Evolutionary conservation across 2,888 invertebrate species (phyloP), one percentile per base, ranked within the genome.

Genomic region (Macrosiphum euphorbiae): DNA sequence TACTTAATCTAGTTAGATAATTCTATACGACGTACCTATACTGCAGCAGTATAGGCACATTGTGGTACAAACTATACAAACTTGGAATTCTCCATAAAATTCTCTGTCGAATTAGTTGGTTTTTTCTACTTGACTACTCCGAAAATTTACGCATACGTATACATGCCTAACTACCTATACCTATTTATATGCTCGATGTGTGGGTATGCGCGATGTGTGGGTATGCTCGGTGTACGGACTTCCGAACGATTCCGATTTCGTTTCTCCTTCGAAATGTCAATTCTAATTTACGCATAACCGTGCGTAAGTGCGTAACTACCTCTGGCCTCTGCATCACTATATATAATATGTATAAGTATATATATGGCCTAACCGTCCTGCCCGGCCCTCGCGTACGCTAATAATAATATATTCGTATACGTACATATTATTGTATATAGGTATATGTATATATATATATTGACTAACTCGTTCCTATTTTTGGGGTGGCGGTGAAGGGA

Each of bases 221-320:
- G 28, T 20, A 16, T 50, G 87, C 24, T 2, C 8, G 11, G 0
- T n/a, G 3, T 10, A 78, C 11, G 11, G 11, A 52, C 5, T 35
- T 88, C n/a, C 26, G 58, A 89, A 28, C n/a, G 16, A 58, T 28
- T 58, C 44, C 8, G 58, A 61, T 61, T 89, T 89, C 13, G 41
- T 88, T 58, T 55, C 44, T 16, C 61, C 44, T 8, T 89, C 20
- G 44, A 89, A 89, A 89, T 89, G 61, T 89, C 89, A 89, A 89
- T 89, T 61, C 58, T 28, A 58, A 58, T 55, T 88, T 4, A 50
- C 3, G 35, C 78, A 78, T 78, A 78, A 20, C n/a, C 16, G 1
- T 67, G 7, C n/a, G n/a, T 67, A 67, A 67, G 67, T n/a, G 16
- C 67, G n/a, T 67, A 67, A 67, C n/a, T 67, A 67, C 67, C 67